Conservation (phyloP, 2,797 vertebrate species). For the Naso thynnoides region DNA sequence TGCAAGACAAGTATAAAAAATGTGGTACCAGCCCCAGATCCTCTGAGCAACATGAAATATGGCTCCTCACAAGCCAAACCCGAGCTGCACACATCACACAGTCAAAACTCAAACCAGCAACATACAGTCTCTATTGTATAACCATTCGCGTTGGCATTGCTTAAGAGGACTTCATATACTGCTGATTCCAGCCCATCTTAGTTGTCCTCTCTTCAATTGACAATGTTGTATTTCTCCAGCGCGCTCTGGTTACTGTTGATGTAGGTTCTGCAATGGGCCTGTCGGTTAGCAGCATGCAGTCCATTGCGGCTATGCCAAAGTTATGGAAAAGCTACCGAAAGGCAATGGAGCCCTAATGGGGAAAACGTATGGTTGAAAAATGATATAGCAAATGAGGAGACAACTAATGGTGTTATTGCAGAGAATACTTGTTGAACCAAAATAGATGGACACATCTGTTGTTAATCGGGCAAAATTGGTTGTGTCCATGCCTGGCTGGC, state of each 20-base stretch:
- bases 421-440: slow-evolving; percentile 63
- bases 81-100: slow-evolving; percentile 76
- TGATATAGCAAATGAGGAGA: slow-evolving; percentile 75
- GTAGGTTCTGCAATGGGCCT: slow-evolving; percentile 44
- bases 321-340: slow-evolving; percentile 70
- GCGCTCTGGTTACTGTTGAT: slow-evolving; percentile 58
- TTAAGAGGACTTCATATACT: slow-evolving; percentile 56
- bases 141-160: slow-evolving; percentile 57
- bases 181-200: slow-evolving; percentile 55
- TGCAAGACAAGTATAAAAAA: slow-evolving; percentile 53
- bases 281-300: slow-evolving; percentile 60
- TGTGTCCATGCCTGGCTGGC: slow-evolving; percentile 72
- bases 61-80: slow-evolving; percentile 75
- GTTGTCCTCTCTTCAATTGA: slow-evolving; percentile 55
- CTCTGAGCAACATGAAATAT: slow-evolving; percentile 72
- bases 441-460: slow-evolving; percentile 82
- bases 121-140: slow-evolving; percentile 64
- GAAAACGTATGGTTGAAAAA: slow-evolving; percentile 76
- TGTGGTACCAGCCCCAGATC: slow-evolving; percentile 67
- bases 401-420: slow-evolving; percentile 76
- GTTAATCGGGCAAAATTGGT: slow-evolving; percentile 77
- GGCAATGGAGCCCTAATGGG: slow-evolving; percentile 58
- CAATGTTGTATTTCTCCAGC: slow-evolving; percentile 42
- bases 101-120: slow-evolving; percentile 75
- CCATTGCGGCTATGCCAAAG: slow-evolving; percentile 49